Conservation (phyloP, 2,888 invertebrate species). For the Troides helena region DNA sequence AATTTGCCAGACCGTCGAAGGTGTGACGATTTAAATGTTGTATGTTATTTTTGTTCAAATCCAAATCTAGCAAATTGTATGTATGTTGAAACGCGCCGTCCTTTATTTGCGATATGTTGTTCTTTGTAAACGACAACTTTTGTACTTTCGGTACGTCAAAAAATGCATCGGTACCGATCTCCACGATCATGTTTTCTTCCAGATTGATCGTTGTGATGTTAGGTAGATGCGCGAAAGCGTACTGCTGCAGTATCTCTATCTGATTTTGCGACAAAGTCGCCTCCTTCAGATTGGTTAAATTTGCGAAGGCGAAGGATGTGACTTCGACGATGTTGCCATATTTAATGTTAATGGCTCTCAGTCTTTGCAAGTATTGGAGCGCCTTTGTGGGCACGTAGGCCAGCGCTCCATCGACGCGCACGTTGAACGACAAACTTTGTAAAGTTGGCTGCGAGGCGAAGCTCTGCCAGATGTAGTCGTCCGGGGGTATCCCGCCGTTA, state of each 20-base stretch:
- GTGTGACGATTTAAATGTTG: slow-evolving; percentile 87
- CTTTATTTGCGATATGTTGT: slow-evolving; percentile 90
- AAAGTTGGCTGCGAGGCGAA: slow-evolving; percentile 86
- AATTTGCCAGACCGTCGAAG: slow-evolving; percentile 87
- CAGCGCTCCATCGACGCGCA: slow-evolving; percentile 84
- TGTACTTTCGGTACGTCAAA: slow-evolving; percentile 85
- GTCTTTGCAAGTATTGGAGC: slow-evolving; percentile 82
- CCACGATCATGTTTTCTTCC: slow-evolving; percentile 87
- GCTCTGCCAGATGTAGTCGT: slow-evolving; percentile 87
- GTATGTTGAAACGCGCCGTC: slow-evolving; percentile 90
- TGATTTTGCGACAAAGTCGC: slow-evolving; percentile 85
- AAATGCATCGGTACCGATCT: slow-evolving; percentile 87
- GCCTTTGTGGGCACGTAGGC: slow-evolving; percentile 86
- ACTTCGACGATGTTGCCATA: slow-evolving; percentile 85
- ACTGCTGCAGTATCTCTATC: slow-evolving; percentile 83
- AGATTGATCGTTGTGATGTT: slow-evolving; percentile 85
- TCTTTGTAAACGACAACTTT: slow-evolving; percentile 90
- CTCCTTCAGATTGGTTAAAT: slow-evolving; percentile 84
- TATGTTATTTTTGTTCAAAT: slow-evolving; percentile 89
- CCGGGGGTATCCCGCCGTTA: slow-evolving; percentile 83
- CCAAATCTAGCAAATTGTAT: slow-evolving; percentile 87
- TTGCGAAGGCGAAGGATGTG: slow-evolving; percentile 86
- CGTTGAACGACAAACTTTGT: slow-evolving; percentile 85
- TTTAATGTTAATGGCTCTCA: slow-evolving; percentile 84
- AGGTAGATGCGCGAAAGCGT: slow-evolving; percentile 86